phyloP scores from a whole-genome alignment of 64 coral and sea anemone species.

The Catalaphyllia jardinei region DNA sequence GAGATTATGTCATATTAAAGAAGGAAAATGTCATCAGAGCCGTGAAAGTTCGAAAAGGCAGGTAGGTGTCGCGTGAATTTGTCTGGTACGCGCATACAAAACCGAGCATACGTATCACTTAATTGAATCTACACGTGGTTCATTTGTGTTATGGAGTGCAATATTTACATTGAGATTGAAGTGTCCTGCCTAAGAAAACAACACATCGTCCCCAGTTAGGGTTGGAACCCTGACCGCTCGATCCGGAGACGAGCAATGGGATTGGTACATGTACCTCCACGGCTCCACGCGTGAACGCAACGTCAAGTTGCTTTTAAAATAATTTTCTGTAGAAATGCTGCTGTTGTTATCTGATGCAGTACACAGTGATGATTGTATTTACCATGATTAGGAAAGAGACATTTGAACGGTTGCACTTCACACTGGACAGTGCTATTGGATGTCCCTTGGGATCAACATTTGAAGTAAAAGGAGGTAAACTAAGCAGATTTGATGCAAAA shows the following conservation, averaged over 20 bases:
- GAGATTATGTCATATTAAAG: slow-evolving; percentile 79
- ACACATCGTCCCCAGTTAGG: no score
- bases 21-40: slow-evolving; percentile 75
- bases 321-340: no score
- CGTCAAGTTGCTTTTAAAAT: not conserved
- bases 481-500: slow-evolving; percentile 35
- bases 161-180: not conserved
- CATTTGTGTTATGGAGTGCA: no score
- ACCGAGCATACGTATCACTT: not conserved
- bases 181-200: not conserved
- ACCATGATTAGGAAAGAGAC: slow-evolving; percentile 53
- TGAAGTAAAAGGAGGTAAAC: slow-evolving; percentile 74
- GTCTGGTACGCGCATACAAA: not conserved
- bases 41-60: slow-evolving; percentile 62
- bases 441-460: slow-evolving; percentile 76
- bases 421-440: slow-evolving; percentile 86
- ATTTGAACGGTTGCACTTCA: slow-evolving; percentile 81
- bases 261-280: no score
- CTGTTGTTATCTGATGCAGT: not conserved
- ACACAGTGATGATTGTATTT: not conserved
- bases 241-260: no score
- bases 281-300: not conserved
- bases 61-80: slow-evolving; percentile 14
- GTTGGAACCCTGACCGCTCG: no score
- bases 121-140: no score